Base-by-base conservation (phyloP, 1,140 invertebrate species). In the Tetranychus cinnabarinus region DNA sequence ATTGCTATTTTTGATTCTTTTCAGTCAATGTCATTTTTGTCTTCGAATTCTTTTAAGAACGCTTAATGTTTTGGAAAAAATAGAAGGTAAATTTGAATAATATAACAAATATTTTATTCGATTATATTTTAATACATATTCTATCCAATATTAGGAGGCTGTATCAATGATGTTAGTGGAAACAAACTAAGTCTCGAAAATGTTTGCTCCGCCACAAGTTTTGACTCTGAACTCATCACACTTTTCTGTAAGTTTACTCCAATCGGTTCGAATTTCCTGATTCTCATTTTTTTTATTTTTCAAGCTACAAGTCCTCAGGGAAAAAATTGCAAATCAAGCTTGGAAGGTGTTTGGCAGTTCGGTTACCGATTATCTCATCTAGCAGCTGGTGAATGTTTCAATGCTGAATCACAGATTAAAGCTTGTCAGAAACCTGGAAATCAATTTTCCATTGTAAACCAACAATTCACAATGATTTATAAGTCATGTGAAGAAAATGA, bases 401-500 rank as follows among this genome's bases (percentile, higher is more conserved):
- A 88, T 72, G 82, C 82, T 1, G 86, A 91, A 72, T 87, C 85
- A 5, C 81, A 84, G 67, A 90, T 97, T 64, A 80, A 80, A 67
- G 93, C 91, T 0, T 97, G 92, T 74, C 92, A 97, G 75, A 86
- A 84, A 13, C 86, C 91, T 45, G 92, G 91, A 62, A 90, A 88
- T 13, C 86, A 93, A 71, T 93, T 92, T 72, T 80, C 92, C 48
- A 93, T 95, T 65, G 87, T 89, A 37, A 97, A 97, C 76, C 87
- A 96, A 71, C 91, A 95, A 69, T 97, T 97, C 67, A 87, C 88
- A 67, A 90, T 97, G 61, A 90, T 85, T 7, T 97, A 93, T 70
- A 83, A 84, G 62, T 81, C 82, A 69, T 97, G 92, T 76, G 76
- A 78, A 46, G 86, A 82, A 45, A 93, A 89, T 3, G 86, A 87